phyloP scores from a whole-genome alignment of 1,140 invertebrate species.

The Drosophila parabipectinata region DNA sequence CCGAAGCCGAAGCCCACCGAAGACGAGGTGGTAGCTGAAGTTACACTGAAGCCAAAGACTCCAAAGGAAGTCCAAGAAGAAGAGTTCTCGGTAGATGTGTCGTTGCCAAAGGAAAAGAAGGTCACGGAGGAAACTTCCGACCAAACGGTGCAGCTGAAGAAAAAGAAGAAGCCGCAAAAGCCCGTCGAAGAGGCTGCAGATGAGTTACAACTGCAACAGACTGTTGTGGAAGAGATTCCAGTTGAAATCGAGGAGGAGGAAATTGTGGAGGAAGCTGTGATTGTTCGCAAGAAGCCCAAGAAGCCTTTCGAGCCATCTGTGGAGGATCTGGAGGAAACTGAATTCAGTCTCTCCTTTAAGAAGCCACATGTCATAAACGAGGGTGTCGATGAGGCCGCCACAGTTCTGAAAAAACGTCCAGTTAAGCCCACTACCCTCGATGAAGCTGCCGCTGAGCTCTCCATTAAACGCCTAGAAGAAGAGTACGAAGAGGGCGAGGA shows the following conservation, averaged over 20 bases:
- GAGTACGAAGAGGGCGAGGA: constrained; percentile 84
- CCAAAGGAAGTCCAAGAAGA: constrained; percentile 72
- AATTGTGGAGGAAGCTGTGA: constrained; percentile 73
- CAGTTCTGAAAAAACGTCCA: constrained; percentile 81
- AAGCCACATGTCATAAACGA: constrained; percentile 79
- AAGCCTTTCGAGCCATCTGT: constrained; percentile 66
- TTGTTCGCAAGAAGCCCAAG: constrained; percentile 77
- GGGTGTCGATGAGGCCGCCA: constrained; percentile 83
- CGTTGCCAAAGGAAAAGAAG: constrained; percentile 62
- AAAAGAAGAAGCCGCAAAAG: constrained; percentile 83
- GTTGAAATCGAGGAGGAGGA: constrained; percentile 84
- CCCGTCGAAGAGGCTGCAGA: constrained; percentile 83
- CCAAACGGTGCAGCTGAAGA: constrained; percentile 70
- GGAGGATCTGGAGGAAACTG: constrained; percentile 75
- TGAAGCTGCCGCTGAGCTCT: constrained; percentile 72
- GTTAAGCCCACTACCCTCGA: constrained; percentile 64
- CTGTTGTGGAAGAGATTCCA: constrained; percentile 75
- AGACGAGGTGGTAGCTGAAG: constrained; percentile 77
- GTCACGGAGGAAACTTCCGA: constrained; percentile 70
- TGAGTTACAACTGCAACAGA: constrained; percentile 85
- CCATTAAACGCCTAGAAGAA: constrained; percentile 83
- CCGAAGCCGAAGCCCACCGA: constrained; percentile 4
- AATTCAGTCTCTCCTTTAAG: constrained; percentile 82
- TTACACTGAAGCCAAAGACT: constrained; percentile 78
- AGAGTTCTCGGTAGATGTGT: constrained; percentile 75